These are phyloP conservation scores for Typhlomys cinereus DNA, from an alignment of 2,113 vertebrate species.

Conservation along the genomic window DNA sequence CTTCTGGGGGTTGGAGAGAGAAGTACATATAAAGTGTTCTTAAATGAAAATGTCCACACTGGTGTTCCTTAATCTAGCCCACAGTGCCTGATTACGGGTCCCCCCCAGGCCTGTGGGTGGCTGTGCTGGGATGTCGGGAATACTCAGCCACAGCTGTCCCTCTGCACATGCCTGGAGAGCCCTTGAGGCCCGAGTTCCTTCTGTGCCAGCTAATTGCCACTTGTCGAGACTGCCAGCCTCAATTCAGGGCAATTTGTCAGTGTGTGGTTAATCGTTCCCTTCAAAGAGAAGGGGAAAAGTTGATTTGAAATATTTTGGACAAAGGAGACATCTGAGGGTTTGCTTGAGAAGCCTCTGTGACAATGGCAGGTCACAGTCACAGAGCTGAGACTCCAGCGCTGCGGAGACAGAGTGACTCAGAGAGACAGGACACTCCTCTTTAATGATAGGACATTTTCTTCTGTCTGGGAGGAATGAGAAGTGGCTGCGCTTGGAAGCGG, in stretches of 20 bases:
- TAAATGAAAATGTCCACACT: background rate
- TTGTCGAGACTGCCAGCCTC: background rate
- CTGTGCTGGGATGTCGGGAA: background rate
- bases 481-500: background rate
- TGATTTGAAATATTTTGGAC: background rate
- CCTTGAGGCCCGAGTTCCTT: background rate
- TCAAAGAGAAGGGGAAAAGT: background rate
- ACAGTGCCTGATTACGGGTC: background rate
- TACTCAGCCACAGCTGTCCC: background rate
- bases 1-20: background rate
- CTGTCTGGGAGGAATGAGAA: background rate
- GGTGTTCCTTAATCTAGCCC: background rate
- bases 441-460: background rate
- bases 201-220: constrained; percentile 13
- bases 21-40: background rate
- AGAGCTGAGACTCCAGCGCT: rapidly evolving
- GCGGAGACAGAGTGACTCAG: rapidly evolving
- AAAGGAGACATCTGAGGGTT: background rate
- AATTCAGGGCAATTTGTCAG: background rate
- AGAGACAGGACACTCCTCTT: background rate
- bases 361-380: background rate
- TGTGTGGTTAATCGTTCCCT: constrained; percentile 1
- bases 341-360: background rate
- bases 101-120: background rate
- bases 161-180: background rate